Conservation (phyloP, 2,113 vertebrate genomes). For the Kryptolebias marmoratus region DNA sequence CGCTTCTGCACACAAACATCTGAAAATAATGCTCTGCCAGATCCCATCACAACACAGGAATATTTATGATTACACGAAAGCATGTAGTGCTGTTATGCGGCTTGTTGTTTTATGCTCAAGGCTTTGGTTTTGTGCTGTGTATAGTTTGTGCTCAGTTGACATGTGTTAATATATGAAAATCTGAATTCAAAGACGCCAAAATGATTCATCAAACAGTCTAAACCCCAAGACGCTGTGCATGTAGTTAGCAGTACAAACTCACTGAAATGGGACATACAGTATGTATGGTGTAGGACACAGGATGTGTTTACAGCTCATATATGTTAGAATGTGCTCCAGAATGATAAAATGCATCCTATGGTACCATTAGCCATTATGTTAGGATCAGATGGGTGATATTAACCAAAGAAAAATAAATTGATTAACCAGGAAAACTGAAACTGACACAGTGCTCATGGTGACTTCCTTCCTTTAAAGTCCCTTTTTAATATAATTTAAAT, state of each 20-base stretch:
- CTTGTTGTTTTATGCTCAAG: neutral
- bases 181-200: neutral
- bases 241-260: neutral
- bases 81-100: neutral
- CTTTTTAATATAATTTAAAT: neutral
- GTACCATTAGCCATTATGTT: too few species aligned
- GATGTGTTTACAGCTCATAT: neutral
- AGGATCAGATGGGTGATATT: too few species aligned
- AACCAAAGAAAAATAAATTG: neutral
- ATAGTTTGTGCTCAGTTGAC: neutral
- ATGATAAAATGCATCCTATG: too few species aligned
- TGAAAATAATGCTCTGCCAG: neutral
- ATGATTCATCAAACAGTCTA: neutral
- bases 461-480: neutral
- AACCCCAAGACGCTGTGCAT: neutral
- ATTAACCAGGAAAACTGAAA: conserved; percentile 4
- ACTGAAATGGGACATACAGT: neutral
- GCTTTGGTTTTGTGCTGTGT: neutral
- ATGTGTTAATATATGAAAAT: conserved; percentile 1
- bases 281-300: neutral
- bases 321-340: neutral
- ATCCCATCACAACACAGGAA: neutral
- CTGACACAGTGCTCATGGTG: neutral
- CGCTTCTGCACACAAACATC: neutral
- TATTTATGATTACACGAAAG: neutral